Base-by-base conservation (phyloP, 2,888 invertebrate genomes). In the Cheilosia soror region DNA sequence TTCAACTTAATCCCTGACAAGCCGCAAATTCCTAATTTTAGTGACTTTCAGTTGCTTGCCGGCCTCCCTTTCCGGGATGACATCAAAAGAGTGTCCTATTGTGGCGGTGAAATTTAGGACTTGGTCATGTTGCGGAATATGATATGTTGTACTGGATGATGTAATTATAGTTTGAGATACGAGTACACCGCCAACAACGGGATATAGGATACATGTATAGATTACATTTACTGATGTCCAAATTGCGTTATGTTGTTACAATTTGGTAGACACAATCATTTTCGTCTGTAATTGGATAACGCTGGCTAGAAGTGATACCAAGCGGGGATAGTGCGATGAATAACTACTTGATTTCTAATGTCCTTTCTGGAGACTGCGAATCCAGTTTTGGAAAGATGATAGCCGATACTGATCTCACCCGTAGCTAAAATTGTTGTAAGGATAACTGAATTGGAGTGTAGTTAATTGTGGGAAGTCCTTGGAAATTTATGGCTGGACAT, bases 1-100 rank as follows among this genome's bases (percentile, higher is more conserved):
- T 80, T 68, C 47, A 71, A 72, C 69, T 77, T 71, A 77, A 66
- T 77, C 53, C 71, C 25, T 76, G 71, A 82, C 82, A 76, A 71
- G 58, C 71, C 62, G 76, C 65, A 37, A 75, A 58, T 11, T 49
- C 47, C 60, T 76, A 57, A 69, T 76, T 69, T 66, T 60, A 42
- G 51, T 33, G 40, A 15, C 57, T 53, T 73, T 60, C 29, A 25
- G 60, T 68, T 57, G 31, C n/a, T 29, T 47, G 5, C 25, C 27
- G 7, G 7, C n/a, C 49, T 25, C 37, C 5, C 49, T 51, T 25
- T 49, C 49, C 9, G 29, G 51, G 55, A 51, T 51, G 62, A 33
- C 72, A 66, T 4, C n/a, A 37, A 37, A 42, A 20, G 31, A 20
- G 49, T 69, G 57, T 69, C 51, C 47, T 55, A 37, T 31, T 75